These are phyloP conservation scores for Clarias macrocephalus DNA, from an alignment of 2,113 vertebrate species.

Conservation along the genomic window DNA sequence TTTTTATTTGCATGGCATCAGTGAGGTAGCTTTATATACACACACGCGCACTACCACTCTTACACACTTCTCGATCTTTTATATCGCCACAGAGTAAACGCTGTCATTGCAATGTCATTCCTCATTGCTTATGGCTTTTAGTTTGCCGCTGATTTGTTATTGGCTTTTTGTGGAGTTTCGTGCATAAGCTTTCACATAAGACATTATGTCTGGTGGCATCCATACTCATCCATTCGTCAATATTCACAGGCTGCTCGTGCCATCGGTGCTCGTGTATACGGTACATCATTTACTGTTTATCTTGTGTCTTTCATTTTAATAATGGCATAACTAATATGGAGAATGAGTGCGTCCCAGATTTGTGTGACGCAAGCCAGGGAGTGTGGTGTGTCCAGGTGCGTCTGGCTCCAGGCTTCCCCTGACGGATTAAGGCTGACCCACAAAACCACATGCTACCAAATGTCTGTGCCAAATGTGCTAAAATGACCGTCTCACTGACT, in stretches of 20 bases:
- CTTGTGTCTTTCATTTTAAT: not conserved
- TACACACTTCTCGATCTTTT: not conserved
- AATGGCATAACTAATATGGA: not conserved
- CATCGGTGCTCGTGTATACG: not conserved
- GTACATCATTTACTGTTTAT: not conserved
- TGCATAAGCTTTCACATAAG: not conserved
- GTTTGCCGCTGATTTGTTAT: not conserved
- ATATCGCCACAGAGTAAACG: not conserved
- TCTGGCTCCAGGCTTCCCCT: not conserved
- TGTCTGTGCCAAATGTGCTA: slow-evolving; percentile 40
- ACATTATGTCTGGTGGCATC: not conserved
- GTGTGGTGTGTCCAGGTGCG: slow-evolving; percentile 20
- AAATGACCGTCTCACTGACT: slow-evolving; percentile 51
- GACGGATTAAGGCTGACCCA: slow-evolving; percentile 46
- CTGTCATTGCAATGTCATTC: not conserved
- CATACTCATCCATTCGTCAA: not conserved
- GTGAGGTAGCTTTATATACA: not conserved
- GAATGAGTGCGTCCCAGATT: slow-evolving; percentile 14
- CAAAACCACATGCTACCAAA: slow-evolving; percentile 48
- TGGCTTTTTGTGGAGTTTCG: slow-evolving; percentile 14
- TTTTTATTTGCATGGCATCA: not conserved
- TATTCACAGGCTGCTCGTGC: not conserved
- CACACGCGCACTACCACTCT: not conserved
- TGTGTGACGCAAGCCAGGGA: slow-evolving; percentile 23
- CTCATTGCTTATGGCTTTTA: not conserved